Evolutionary conservation across 2,888 invertebrate genomes (phyloP), one percentile per base, ranked within the genome.

Genomic region (Cataglyphis rosenhaueri): DNA sequence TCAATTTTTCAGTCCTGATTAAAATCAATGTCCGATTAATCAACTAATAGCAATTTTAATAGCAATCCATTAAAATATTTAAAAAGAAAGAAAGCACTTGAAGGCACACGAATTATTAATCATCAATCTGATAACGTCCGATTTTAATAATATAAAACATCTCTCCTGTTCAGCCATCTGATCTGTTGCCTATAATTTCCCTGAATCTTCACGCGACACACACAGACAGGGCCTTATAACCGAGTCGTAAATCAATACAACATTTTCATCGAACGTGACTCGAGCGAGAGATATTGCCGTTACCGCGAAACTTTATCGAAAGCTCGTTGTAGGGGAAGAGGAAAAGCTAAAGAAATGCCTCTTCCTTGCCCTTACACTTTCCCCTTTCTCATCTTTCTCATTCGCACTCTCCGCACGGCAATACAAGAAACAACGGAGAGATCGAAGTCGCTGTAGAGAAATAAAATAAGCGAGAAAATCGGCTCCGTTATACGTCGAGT

Each of bases 261-360:
- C 90, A 89, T 89, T 89, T 90, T 89, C 86, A 87, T 86, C 87
- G 86, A 90, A 87, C 88, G 89, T 85, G 91, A 88, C 87, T 89
- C 86, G 83, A 81, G 86, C 87, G 90, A 87, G 88, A 90, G 90
- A 89, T 91, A 92, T 92, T 91, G 91, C 90, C 85, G 81, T 86
- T 85, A 85, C 92, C 90, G 91, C 90, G 91, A 92, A 93, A 92
- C 91, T 92, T 93, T 93, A 93, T 93, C 91, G 92, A 92, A 92
- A 91, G 90, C 91, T 91, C 88, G 86, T 87, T 85, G 88, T 87
- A 84, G 83, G 78, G 84, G 84, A 86, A 85, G 66, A 85, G 79
- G 84, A 85, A 86, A 88, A 87, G 87, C 88, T 84, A 86, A 87
- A 88, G 86, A 84, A 82, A 85, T 52, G 73, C 66, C 32, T 78